These are phyloP conservation scores for Psophia crepitans DNA, from an alignment of 2,113 vertebrate species.

Conservation along the genomic window DNA sequence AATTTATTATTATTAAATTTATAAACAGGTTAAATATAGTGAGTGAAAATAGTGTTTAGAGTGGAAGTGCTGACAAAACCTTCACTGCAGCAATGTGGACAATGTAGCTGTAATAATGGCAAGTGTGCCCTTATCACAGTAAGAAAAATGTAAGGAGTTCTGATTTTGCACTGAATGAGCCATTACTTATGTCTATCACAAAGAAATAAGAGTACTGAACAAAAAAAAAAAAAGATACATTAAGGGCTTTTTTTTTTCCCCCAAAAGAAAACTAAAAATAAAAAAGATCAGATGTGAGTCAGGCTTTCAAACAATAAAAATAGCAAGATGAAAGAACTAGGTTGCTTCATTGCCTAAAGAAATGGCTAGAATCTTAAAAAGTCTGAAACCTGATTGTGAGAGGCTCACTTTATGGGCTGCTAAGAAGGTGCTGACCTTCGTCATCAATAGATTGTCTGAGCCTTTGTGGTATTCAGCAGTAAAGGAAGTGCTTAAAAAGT, in stretches of 20 bases:
- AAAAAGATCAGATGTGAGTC: conserved; percentile 61
- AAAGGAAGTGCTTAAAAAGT: conserved; percentile 60
- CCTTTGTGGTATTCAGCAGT: conserved; percentile 46
- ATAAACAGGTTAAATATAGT: conserved; percentile 14
- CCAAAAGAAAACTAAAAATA: conserved; percentile 61
- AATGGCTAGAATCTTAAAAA: conserved; percentile 57
- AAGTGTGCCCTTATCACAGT: conserved; percentile 49
- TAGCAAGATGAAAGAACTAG: conserved; percentile 46
- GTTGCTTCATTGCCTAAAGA: conserved; percentile 55
- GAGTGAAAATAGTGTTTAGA: conserved; percentile 30
- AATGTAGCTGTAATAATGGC: conserved; percentile 37
- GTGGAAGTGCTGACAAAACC: conserved; percentile 49
- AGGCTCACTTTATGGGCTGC: conserved; percentile 42
- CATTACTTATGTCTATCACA: conserved; percentile 59
- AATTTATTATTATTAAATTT: neutral
- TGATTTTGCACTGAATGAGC: conserved; percentile 49
- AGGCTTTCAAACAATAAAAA: conserved; percentile 64
- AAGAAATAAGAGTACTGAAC: conserved; percentile 44
- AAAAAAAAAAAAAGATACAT: conserved; percentile 39
- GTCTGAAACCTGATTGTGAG: conserved; percentile 52
- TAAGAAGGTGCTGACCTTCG: conserved; percentile 67
- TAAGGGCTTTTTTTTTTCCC: neutral
- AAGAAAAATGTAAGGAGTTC: conserved; percentile 47
- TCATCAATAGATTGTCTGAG: conserved; percentile 61
- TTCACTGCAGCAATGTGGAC: conserved; percentile 27